A percentile compares a stretch with the other conserved stretches of the same genome.
These are phyloP conservation scores for Boloria euphrosyne DNA, from an alignment of 2,888 invertebrate genomes.

Conservation along the genomic window DNA sequence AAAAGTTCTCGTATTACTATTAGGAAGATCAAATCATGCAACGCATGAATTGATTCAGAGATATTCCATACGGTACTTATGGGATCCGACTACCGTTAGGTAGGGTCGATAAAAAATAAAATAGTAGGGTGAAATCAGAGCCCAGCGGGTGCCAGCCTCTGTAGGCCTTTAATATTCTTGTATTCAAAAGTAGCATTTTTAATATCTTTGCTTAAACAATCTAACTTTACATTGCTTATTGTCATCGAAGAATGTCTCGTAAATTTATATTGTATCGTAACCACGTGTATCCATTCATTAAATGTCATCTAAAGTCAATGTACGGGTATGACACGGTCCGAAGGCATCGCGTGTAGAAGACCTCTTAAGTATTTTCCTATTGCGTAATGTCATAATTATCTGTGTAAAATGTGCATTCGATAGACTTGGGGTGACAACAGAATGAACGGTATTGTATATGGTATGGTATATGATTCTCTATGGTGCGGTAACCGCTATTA, in stretches of 20 bases:
- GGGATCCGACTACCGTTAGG: slow-evolving; percentile 69
- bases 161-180: slow-evolving; percentile 17
- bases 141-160: slow-evolving; percentile 34
- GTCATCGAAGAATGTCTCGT: no score
- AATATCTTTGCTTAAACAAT: neutral
- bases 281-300: slow-evolving; percentile 36
- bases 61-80: slow-evolving; percentile 55
- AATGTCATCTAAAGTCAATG: slow-evolving; percentile 41
- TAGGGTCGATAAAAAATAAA: slow-evolving; percentile 62
- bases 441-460: slow-evolving; percentile 48
- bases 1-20: slow-evolving; percentile 36
- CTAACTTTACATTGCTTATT: no score
- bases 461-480: slow-evolving; percentile 28
- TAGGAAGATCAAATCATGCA: slow-evolving; percentile 42
- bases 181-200: neutral
- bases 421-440: slow-evolving; percentile 29
- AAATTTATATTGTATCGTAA: slow-evolving; percentile 7
- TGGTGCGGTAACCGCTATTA: slow-evolving; percentile 42
- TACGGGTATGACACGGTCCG: slow-evolving; percentile 43
- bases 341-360: slow-evolving; percentile 41
- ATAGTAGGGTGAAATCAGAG: slow-evolving; percentile 67
- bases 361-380: slow-evolving; percentile 43
- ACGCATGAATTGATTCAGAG: slow-evolving; percentile 37
- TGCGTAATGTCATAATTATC: slow-evolving; percentile 42
- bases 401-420: slow-evolving; percentile 34